Base-by-base conservation (phyloP, 2,113 vertebrate species). In the Mesitornis unicolor region DNA sequence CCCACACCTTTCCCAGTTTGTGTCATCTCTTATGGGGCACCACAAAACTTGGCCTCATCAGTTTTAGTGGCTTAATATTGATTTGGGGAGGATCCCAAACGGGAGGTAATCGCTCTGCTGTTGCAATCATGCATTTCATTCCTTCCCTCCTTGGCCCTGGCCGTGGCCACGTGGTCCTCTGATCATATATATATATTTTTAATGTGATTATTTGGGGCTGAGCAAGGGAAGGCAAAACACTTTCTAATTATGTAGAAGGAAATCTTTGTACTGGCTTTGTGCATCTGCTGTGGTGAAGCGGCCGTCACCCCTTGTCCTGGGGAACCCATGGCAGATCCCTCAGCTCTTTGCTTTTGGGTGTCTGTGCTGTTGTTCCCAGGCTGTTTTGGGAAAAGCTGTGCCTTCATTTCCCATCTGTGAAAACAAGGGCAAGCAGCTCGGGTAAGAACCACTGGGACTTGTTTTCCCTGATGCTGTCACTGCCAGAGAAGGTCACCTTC, bases 11-110 rank as follows among this genome's bases (percentile, higher is more conserved):
- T 67, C 86, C 51, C 64, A 43, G 10, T 28, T 75, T 11, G 1
- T 42, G 40, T 31, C 19, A 10, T 19, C 28, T 54, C 91, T 75
- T 60, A 1, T 29, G 35, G 51, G 90, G 54, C 91, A 56, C 11
- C 36, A 36, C 57, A 54, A 56, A 86, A 8, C 40, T 87, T 26
- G 56, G 73, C 96, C 89, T 98, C 57, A 98, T 98, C 93, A 84
- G 80, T 96, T 98, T 98, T 98, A 97, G 97, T 97, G 97, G 92
- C 97, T 95, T 70, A 16, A 47, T 98, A 97, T 97, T 97, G 98
- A 97, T 98, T 97, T 97, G 53, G 42, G 93, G 84, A 97, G 97
- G 97, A 97, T 97, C 91, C 94, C 31, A 74, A 96, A 90, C 82
- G n/a, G 59, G 57, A 83, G 40, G 33, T 71, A 33, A 60, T 90